Conservation (phyloP, 2,888 invertebrate genomes). For the Endotricha flammealis region DNA sequence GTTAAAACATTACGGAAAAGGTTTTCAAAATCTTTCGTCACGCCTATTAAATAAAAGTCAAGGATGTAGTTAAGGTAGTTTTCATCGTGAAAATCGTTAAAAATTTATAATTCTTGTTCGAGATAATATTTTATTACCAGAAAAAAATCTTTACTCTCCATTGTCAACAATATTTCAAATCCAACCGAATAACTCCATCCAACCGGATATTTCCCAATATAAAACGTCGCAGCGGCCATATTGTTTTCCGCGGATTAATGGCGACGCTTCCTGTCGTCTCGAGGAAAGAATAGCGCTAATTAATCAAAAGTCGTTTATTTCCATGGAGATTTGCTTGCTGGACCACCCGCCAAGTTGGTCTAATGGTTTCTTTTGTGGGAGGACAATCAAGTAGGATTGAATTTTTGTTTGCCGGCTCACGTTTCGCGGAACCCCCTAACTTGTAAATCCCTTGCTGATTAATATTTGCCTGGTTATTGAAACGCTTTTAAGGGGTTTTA, state of each 20-base stretch:
- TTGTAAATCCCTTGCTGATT: constrained; percentile 53
- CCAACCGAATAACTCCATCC: constrained; percentile 23
- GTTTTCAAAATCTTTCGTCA: no score
- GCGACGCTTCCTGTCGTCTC: constrained; percentile 52
- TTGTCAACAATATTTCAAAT: background rate
- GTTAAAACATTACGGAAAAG: no score
- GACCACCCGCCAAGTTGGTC: constrained; percentile 58
- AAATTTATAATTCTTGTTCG: no score
- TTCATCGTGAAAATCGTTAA: no score
- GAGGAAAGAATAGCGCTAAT: constrained; percentile 74
- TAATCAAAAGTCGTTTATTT: constrained; percentile 74
- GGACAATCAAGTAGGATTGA: constrained; percentile 50
- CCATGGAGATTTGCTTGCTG: constrained; percentile 57
- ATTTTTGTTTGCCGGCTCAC: constrained; percentile 55
- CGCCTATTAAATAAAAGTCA: no score
- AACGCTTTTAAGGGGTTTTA: constrained; percentile 23
- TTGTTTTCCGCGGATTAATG: constrained; percentile 64
- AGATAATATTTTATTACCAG: no score
- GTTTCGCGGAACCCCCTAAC: constrained; percentile 38
- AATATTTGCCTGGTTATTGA: constrained; percentile 47
- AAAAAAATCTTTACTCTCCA: no score
- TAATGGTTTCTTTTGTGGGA: constrained; percentile 66
- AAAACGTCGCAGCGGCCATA: constrained; percentile 51
- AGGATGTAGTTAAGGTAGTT: no score
- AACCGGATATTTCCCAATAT: constrained; percentile 62